Base-by-base conservation (phyloP, 2,797 vertebrate genomes). In the Neosalanx taihuensis region DNA sequence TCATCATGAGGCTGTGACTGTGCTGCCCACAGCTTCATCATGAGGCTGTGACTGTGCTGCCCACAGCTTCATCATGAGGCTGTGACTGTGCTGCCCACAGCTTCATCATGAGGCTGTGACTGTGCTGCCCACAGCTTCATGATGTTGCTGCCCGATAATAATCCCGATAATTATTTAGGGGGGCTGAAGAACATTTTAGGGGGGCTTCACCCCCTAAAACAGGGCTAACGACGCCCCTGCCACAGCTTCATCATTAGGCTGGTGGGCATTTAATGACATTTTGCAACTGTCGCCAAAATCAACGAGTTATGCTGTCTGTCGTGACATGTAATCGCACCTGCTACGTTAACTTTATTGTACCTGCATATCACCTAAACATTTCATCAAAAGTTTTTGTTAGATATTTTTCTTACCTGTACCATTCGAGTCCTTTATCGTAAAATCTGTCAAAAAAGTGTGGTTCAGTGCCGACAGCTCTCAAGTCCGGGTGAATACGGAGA, bases 371-470 rank as follows among this genome's bases (percentile, higher is more conserved):
- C 51, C 4, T 56, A 2, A 46, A 56, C 18, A n/a, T 17, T n/a
- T 56, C 3, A 56, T 53, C 51, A 53, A n/a, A 18, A 56, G 4
- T 18, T 56, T 56, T 56, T 56, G 18, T 2, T 46, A 9, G 12
- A 46, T 46, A 46, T 46, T 46, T 46, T 3, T 26, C 80, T 79
- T 85, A 97, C 96, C 95, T 94, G 94, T 97, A 97, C 95, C 96
- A 97, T 81, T 93, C 91, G 73, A 97, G 93, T 29, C 96, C 95
- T 72, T 88, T 93, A 51, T 94, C 93, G 74, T 96, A 97, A 78
- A 94, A 94, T 81, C 95, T 90, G 89, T 96, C 95, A 85, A 97
- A 98, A 89, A 97, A 97, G 82, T 98, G 96, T 17, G 95, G 94
- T 68, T 97, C 95, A 0, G 94, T 90, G 1, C 96, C 96, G 30